Evolutionary conservation across 2,113 vertebrate species (phyloP).

Genomic region (Aythya baeri): DNA sequence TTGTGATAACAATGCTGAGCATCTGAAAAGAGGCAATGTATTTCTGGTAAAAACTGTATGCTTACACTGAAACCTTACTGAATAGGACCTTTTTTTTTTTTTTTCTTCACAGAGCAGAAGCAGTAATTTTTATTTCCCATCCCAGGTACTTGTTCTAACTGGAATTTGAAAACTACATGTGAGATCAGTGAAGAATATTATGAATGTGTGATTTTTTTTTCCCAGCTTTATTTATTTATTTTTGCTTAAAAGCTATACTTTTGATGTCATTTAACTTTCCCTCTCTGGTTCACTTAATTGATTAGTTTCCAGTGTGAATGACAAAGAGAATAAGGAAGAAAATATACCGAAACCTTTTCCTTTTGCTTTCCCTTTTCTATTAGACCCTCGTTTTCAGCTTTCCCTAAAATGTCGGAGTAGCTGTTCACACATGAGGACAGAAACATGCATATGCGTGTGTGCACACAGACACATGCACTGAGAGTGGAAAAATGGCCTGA

Average conservation of each 20-base stretch:
- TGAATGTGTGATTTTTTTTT: neutral
- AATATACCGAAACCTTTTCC: accelerated
- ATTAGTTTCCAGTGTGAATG: neutral
- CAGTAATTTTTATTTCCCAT: neutral
- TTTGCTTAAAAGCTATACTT: neutral
- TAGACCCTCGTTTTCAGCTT: neutral
- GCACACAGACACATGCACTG: neutral
- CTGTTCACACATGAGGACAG: neutral
- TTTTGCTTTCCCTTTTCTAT: neutral
- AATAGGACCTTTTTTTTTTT: neutral
- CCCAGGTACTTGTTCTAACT: neutral
- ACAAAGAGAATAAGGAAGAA: neutral
- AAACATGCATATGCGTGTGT: accelerated
- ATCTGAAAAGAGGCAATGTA: neutral
- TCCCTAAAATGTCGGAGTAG: neutral
- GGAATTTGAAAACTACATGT: neutral
- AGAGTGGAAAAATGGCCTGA: neutral
- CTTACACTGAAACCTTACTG: neutral
- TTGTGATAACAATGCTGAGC: neutral
- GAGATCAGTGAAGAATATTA: neutral
- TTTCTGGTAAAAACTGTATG: neutral
- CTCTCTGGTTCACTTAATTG: neutral
- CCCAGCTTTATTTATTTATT: neutral
- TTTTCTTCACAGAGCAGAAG: neutral
- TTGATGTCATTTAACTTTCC: neutral